Percentiles rank a stretch among this genome's conserved stretches.
phyloP scores from a whole-genome alignment of 2,888 invertebrate genomes.

The Tetranychus truncatus region DNA sequence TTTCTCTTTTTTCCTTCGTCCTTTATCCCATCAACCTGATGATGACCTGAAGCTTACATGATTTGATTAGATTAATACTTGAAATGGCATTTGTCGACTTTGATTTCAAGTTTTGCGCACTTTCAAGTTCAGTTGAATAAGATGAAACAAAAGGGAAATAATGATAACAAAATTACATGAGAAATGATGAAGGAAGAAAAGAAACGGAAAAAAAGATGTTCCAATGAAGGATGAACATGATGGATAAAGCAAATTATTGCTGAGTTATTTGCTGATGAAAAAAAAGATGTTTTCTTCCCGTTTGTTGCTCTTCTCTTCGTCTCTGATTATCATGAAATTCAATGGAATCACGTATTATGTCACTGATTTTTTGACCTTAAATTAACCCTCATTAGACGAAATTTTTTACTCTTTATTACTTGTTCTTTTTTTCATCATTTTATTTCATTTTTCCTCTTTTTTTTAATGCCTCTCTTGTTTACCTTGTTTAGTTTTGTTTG shows the following conservation, averaged over 20 bases:
- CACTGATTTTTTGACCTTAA: constrained; percentile 1
- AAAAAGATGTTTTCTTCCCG: too few relatives aligned
- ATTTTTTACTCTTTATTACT: neutral
- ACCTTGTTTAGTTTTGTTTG: too few relatives aligned
- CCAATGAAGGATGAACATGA: too few relatives aligned
- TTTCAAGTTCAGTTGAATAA: neutral
- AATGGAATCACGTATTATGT: neutral
- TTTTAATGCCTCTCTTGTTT: too few relatives aligned
- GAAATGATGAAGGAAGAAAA: neutral
- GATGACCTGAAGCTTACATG: neutral
- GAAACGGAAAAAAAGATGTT: neutral
- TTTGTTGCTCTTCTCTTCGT: neutral
- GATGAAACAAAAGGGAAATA: neutral
- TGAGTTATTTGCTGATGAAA: too few relatives aligned
- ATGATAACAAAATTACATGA: neutral
- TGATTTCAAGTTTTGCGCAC: neutral
- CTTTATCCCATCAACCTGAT: neutral
- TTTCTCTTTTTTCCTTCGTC: neutral
- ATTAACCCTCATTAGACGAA: neutral
- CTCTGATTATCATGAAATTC: neutral
- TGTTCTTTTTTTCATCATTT: neutral
- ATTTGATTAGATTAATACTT: neutral
- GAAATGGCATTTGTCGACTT: neutral
- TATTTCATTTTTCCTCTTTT: too few relatives aligned
- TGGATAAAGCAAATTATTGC: too few relatives aligned